A percentile compares a stretch with the other conserved stretches of the same genome.
Conservation (phyloP, 2,113 vertebrate species). For the Vombatus ursinus region DNA sequence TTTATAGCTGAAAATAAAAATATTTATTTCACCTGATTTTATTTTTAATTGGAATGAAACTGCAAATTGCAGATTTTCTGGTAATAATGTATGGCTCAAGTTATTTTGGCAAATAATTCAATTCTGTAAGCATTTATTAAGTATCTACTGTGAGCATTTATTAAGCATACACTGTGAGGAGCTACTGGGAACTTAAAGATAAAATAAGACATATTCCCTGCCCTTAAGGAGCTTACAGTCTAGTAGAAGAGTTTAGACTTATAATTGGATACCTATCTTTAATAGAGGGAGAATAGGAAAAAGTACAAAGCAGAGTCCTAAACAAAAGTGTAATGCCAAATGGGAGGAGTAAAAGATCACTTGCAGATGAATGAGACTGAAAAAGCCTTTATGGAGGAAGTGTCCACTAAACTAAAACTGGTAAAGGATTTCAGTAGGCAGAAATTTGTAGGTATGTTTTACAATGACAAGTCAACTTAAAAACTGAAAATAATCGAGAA, state of each 20-base stretch:
- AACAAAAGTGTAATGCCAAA: not conserved
- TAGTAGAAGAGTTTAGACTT: not conserved
- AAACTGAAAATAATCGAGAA: not conserved
- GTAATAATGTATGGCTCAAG: not conserved
- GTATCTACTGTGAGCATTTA: too few species aligned
- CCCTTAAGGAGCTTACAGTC: not conserved
- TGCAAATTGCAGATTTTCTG: not conserved
- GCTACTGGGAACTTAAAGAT: not conserved
- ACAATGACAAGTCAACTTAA: not conserved
- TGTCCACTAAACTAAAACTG: not conserved
- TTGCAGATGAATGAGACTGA: not conserved
- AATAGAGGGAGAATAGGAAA: not conserved
- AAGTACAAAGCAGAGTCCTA: not conserved
- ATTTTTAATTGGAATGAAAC: not conserved
- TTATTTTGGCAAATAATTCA: constrained; percentile 1
- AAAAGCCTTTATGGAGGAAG: not conserved
- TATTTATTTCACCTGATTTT: not conserved
- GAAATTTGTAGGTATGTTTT: not conserved
- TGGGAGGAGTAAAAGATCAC: not conserved
- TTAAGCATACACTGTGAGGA: not conserved
- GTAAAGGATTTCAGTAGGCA: not conserved
- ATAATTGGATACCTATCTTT: not conserved
- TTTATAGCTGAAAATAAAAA: not conserved
- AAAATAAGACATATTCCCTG: not conserved
- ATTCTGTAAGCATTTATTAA: not conserved